A percentile compares a stretch with the other conserved stretches of the same genome.
phyloP scores from a whole-genome alignment of 2,888 invertebrate genomes.

The Meiosimyza platycephala region DNA sequence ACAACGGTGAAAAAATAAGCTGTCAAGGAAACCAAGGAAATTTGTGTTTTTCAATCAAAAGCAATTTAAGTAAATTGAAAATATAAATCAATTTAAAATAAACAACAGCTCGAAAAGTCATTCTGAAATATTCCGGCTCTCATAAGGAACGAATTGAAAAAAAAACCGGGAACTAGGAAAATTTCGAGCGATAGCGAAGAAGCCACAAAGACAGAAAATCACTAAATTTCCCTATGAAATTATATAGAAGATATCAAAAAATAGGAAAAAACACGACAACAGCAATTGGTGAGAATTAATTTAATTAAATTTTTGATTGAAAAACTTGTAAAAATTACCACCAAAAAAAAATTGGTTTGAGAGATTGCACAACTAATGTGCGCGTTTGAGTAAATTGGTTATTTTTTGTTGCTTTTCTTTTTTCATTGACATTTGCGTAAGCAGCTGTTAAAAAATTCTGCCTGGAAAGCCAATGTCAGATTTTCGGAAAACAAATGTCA shows the following conservation, averaged over 20 bases:
- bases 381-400: not conserved
- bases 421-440: too few species aligned
- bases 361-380: slow-evolving; percentile 36
- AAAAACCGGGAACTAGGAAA: not conserved
- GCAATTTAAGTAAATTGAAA: not conserved
- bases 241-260: not conserved
- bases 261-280: too few species aligned
- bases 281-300: too few species aligned
- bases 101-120: slow-evolving; percentile 18
- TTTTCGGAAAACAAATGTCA: too few species aligned
- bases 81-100: slow-evolving; percentile 46
- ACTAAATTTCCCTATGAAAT: not conserved
- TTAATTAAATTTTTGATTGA: not conserved
- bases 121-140: not conserved
- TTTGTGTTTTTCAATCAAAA: slow-evolving; percentile 39
- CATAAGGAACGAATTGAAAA: not conserved
- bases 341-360: not conserved
- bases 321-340: not conserved
- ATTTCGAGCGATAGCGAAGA: not conserved
- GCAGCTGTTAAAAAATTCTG: too few species aligned
- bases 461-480: too few species aligned
- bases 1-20: slow-evolving; percentile 1
- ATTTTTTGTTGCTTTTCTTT: too few species aligned
- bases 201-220: not conserved
- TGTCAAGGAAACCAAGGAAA: slow-evolving; percentile 43